A percentile compares a stretch with the other conserved stretches of the same genome.
Conservation (phyloP, 1,140 invertebrate genomes). For the Lanistes nyassanus region DNA sequence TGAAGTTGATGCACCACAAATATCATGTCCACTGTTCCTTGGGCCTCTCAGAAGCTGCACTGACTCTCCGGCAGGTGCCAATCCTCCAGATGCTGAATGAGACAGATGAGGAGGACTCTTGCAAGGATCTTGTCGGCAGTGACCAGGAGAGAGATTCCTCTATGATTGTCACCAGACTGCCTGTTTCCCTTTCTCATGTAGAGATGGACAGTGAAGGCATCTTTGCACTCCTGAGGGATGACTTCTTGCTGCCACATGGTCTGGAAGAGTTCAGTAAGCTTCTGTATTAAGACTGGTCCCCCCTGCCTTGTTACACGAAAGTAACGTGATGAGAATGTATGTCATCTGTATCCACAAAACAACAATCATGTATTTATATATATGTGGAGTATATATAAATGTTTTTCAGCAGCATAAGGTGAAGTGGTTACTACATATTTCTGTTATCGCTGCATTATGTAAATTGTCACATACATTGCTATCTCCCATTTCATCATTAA, state of each 20-base stretch:
- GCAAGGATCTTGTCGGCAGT: conserved; percentile 38
- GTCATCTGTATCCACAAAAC: no score
- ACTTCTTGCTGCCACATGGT: conserved; percentile 20
- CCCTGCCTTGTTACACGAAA: no score
- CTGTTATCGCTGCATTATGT: no score
- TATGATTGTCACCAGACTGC: conserved; percentile 28
- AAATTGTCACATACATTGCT: no score
- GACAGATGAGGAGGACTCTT: conserved; percentile 29
- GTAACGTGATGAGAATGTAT: no score
- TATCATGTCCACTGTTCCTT: conserved; percentile 36
- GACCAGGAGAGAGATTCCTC: conserved; percentile 29
- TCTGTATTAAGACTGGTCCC: neutral
- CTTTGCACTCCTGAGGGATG: conserved; percentile 31
- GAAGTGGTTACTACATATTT: no score
- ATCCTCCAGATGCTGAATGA: conserved; percentile 28
- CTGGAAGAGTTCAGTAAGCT: conserved; percentile 25
- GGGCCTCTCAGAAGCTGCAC: conserved; percentile 29
- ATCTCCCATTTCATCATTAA: no score
- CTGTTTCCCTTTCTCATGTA: conserved; percentile 31
- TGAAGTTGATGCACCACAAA: conserved; percentile 30
- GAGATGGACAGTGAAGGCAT: conserved; percentile 32
- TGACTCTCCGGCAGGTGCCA: conserved; percentile 30
- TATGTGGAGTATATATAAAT: no score
- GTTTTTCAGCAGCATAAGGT: no score
- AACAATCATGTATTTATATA: no score